These are phyloP conservation scores for Vulpes ferrilata DNA, from an alignment of 2,113 vertebrate genomes.

Conservation along the genomic window DNA sequence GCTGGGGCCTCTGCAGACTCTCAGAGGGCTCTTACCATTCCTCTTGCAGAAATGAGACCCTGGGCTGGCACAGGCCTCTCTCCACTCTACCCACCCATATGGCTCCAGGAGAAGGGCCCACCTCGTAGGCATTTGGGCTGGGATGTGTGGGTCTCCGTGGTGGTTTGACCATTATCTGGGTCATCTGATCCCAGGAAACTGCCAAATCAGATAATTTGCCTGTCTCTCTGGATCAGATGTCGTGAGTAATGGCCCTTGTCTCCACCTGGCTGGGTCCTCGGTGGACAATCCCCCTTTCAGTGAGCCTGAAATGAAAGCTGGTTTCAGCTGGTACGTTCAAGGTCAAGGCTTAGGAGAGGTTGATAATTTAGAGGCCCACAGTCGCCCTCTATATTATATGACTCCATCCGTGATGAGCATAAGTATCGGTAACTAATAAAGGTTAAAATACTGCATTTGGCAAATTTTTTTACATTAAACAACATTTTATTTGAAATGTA, in stretches of 20 bases:
- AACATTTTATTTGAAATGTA: background rate
- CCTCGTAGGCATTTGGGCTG: constrained; percentile 3
- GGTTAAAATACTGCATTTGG: background rate
- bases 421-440: background rate
- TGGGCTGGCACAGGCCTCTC: background rate
- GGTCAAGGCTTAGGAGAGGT: background rate
- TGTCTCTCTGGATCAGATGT: constrained; percentile 63
- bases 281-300: constrained; percentile 18
- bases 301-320: background rate
- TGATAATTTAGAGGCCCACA: background rate
- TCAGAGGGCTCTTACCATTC: background rate
- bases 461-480: background rate
- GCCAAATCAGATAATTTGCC: constrained; percentile 78
- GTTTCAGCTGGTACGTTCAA: background rate
- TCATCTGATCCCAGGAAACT: constrained; percentile 41
- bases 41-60: constrained; percentile 42
- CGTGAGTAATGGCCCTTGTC: constrained; percentile 48
- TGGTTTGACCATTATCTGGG: constrained; percentile 54
- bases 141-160: background rate
- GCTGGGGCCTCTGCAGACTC: background rate
- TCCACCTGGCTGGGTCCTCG: constrained; percentile 12
- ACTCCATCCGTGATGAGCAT: background rate
- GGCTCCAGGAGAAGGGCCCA: background rate
- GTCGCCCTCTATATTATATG: too few species aligned
- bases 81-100: background rate